Evolutionary conservation across 2,888 invertebrate genomes (phyloP).

Genomic region (Thalpophila matura): DNA sequence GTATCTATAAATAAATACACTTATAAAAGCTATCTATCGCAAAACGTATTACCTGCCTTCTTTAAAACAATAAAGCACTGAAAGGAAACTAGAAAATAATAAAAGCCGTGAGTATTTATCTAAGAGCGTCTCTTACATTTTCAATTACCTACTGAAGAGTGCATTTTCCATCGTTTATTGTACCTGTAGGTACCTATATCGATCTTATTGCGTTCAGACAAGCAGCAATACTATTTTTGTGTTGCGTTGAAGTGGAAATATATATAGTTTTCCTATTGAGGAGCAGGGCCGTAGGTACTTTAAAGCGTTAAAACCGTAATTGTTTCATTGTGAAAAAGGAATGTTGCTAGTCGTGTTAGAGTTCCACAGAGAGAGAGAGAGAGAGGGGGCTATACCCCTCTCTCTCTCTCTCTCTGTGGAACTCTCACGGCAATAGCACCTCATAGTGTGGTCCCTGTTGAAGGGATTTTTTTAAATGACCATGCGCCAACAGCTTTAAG

Average conservation of each 20-base stretch:
- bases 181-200: conserved; percentile 5
- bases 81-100: conserved; percentile 34
- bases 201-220: background rate
- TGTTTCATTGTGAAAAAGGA: no score
- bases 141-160: conserved; percentile 39
- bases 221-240: background rate
- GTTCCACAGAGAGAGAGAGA: no score
- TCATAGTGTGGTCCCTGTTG: no score
- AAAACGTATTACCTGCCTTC: background rate
- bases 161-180: conserved; percentile 17
- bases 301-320: no score
- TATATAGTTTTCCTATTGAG: background rate
- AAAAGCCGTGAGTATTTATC: conserved; percentile 17
- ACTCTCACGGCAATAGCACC: no score
- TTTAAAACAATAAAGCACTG: background rate
- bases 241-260: conserved; percentile 3
- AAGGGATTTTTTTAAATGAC: no score
- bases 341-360: no score
- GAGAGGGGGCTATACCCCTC: no score
- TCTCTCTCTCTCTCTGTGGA: no score
- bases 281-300: no score
- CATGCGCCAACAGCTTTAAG: no score
- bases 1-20: background rate
- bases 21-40: background rate
- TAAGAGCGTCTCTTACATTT: conserved; percentile 23